phyloP scores from a whole-genome alignment of 2,113 vertebrate genomes.

The Fulica atra region DNA sequence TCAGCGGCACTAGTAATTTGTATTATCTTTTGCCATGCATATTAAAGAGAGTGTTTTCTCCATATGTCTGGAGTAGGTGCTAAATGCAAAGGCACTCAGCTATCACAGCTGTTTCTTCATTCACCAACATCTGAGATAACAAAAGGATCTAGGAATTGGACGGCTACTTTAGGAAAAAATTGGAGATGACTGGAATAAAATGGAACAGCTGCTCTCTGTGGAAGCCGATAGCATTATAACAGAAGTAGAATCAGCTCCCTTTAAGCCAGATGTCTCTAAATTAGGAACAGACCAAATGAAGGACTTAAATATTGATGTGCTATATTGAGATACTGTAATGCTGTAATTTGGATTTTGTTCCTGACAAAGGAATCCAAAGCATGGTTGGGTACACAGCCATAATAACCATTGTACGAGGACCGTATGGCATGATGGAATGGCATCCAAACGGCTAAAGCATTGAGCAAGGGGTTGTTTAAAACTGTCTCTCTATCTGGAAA shows the following conservation, averaged over 20 bases:
- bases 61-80: neutral
- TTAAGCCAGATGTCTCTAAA: slow-evolving; percentile 25
- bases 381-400: neutral
- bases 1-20: neutral
- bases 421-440: neutral
- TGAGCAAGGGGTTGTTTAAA: neutral
- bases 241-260: neutral
- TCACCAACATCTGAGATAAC: neutral
- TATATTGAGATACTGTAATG: neutral
- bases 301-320: neutral
- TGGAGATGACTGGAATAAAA: neutral
- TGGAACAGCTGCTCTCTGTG: neutral
- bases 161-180: neutral
- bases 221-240: neutral
- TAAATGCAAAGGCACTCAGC: neutral
- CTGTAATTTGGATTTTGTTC: neutral
- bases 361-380: neutral
- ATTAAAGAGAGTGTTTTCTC: neutral
- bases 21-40: neutral
- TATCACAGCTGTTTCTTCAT: slow-evolving; percentile 3
- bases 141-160: slow-evolving; percentile 12
- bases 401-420: neutral
- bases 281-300: neutral
- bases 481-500: neutral
- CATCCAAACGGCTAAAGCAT: neutral